Evolutionary conservation across 1,140 invertebrate species (phyloP).

Genomic region (Aleiodes sp.): DNA sequence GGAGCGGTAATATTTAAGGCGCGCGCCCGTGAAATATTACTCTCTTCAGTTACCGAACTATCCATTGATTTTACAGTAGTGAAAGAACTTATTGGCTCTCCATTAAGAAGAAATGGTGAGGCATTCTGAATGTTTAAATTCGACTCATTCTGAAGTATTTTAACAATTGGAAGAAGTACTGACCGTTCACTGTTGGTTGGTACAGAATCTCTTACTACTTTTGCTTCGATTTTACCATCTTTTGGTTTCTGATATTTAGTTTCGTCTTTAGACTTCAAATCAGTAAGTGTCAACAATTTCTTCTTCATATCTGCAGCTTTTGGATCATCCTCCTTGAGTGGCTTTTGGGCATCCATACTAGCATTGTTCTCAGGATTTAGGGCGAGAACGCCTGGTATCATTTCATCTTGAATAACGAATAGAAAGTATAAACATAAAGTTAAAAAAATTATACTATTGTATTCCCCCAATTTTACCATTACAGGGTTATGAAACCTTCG

Average conservation of each 20-base stretch:
- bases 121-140: background rate
- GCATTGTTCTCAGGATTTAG: background rate
- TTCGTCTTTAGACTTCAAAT: constrained; percentile 13
- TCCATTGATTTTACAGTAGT: background rate
- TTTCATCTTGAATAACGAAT: background rate
- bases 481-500: no score
- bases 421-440: no score
- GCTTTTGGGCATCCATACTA: background rate
- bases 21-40: constrained; percentile 46
- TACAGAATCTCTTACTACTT: background rate
- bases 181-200: background rate
- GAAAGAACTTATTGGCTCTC: background rate
- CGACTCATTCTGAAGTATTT: background rate
- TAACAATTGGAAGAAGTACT: background rate
- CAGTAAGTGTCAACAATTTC: background rate
- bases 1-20: constrained; percentile 57
- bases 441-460: background rate
- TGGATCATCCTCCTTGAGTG: background rate
- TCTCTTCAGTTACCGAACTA: background rate
- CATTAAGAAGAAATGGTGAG: background rate
- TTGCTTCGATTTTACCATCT: background rate
- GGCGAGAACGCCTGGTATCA: constrained; percentile 10
- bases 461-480: background rate
- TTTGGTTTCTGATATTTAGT: constrained; percentile 19
- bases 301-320: constrained; percentile 7